Base-by-base conservation (phyloP, 2,797 vertebrate genomes). In the Muscicapa comitata region DNA sequence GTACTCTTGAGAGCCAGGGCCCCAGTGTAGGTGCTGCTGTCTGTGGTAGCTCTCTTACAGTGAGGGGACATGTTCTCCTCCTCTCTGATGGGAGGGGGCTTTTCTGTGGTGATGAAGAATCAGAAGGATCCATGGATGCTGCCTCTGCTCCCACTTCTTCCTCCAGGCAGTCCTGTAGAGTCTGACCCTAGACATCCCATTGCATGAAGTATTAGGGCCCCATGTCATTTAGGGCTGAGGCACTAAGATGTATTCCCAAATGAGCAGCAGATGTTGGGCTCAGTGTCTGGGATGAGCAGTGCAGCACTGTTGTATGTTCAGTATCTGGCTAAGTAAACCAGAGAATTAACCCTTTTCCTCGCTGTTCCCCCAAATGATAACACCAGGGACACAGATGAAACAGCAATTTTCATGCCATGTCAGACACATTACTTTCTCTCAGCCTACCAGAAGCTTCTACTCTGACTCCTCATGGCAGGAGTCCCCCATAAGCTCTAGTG, bases 371-470 rank as follows among this genome's bases (percentile, higher is more conserved):
- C 26, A 38, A 4, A 7, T 5, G 15, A 29, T 43, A 76, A 33
- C 18, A 48, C 17, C 33, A 31, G n/a, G 10, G 42, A 71, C 26
- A 53, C 53, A 75, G 66, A 67, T 18, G 63, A 86, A 92, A 59
- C 48, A 82, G 87, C 85, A 91, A 5, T 84, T 95, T 91, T 61
- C n/a, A 79, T 48, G 66, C 42, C 13, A 7, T 18, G 19, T 33
- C 55, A 53, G 35, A 53, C 37, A n/a, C 5, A 8, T 4, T 5
- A 67, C 17, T 92, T 54, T 53, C 15, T 61, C 31, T 65, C 20
- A 50, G 62, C 15, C 61, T 21, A 63, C 13, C 45, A 67, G 55
- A 84, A 71, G 59, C 68, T 63, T 81, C 62, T 91, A 25, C 15
- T 37, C 10, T 31, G n/a, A 65, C 8, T 75, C 7, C 20, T 33